phyloP scores from a whole-genome alignment of 2,113 vertebrate species.

The Ochotona curzoniae region DNA sequence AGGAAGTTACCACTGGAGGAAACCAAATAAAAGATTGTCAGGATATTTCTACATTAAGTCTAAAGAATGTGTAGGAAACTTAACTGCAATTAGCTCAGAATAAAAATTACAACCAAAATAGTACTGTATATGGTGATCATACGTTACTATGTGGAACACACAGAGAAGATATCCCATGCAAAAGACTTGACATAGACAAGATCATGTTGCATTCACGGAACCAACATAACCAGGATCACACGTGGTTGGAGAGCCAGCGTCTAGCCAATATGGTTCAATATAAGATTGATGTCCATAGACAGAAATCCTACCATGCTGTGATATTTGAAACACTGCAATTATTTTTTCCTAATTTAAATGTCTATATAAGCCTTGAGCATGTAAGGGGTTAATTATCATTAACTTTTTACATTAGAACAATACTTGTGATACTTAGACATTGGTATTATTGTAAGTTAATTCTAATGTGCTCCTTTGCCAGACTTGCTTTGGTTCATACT shows the following conservation, averaged over 20 bases:
- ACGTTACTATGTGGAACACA: too few relatives aligned
- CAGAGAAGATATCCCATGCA: neutral
- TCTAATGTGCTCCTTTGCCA: neutral
- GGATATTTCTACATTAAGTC: neutral
- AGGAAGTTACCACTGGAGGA: neutral
- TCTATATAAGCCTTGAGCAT: neutral
- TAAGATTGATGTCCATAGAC: neutral
- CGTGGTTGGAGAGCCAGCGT: neutral
- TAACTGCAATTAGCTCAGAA: neutral
- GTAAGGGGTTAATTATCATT: neutral
- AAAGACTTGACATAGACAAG: neutral
- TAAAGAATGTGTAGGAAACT: neutral
- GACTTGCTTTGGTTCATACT: neutral
- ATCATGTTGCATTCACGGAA: neutral
- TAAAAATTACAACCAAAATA: too few relatives aligned
- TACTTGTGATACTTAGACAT: neutral
- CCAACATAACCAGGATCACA: neutral
- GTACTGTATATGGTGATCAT: too few relatives aligned
- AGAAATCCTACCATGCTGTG: neutral
- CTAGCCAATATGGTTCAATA: neutral
- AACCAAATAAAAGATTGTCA: neutral
- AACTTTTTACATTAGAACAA: conserved; percentile 4
- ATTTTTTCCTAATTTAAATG: neutral
- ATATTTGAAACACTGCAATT: neutral
- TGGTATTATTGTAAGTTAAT: neutral